Evolutionary conservation across 2,797 vertebrate species (phyloP).

Genomic region (Pelobates cultripes): DNA sequence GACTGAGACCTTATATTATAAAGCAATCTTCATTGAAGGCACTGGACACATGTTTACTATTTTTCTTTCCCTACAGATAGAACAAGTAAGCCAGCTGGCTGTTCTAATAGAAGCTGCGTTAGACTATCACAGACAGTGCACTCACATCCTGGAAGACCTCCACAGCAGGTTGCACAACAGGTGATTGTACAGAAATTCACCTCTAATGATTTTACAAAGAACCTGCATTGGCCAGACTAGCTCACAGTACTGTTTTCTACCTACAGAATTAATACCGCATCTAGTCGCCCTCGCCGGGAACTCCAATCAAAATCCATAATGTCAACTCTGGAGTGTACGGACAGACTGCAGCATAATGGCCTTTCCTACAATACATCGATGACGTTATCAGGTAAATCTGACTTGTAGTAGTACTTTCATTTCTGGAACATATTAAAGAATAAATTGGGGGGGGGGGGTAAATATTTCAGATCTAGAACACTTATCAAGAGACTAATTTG

Average conservation of each 20-base stretch:
- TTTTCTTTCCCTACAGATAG: constrained; percentile 75
- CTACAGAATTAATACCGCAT: constrained; percentile 81
- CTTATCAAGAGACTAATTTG: no score
- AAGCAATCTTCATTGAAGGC: background rate
- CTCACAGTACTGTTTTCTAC: constrained; percentile 10
- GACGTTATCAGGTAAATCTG: constrained; percentile 77
- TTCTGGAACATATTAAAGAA: no score
- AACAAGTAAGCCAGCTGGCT: constrained; percentile 89
- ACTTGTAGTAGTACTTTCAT: no score
- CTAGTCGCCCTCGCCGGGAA: constrained; percentile 77
- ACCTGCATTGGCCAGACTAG: background rate
- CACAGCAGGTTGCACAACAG: constrained; percentile 81
- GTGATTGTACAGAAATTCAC: no score
- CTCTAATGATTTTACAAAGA: no score
- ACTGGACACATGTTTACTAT: constrained; percentile 7
- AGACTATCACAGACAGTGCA: constrained; percentile 86
- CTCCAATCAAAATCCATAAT: constrained; percentile 79
- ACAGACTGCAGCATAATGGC: constrained; percentile 80
- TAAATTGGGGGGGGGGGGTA: no score
- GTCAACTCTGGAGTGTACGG: constrained; percentile 71
- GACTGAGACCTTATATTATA: no score
- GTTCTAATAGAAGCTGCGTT: constrained; percentile 84
- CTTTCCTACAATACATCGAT: constrained; percentile 74
- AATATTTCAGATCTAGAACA: no score
- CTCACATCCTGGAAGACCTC: constrained; percentile 85